Evolutionary conservation across 2,113 vertebrate species (phyloP), one percentile per base, ranked within the genome.

Genomic region (Oryzias melastigma): DNA sequence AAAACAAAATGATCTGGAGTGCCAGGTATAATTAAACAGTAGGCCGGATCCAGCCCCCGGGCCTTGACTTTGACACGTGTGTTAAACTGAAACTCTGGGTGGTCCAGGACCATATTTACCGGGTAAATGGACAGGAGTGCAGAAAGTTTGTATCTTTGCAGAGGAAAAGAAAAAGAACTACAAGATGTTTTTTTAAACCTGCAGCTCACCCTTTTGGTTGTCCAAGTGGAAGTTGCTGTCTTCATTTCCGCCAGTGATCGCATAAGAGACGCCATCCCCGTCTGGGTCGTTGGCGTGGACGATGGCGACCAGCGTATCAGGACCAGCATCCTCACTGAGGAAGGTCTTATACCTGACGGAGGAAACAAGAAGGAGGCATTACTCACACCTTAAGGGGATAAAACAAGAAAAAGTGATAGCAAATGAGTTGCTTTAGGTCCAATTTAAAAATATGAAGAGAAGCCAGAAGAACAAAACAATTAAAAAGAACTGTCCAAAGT

Each of bases 161-260:
- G 18, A 24, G 8, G 20, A 49, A 18, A 27, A 49, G 22, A 22
- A 22, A 22, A 22, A 22, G 22, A 22, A 22, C 22, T 22, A 22
- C 4, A 19, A 14, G 24, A 16, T n/a, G n/a, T 51, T 17, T 25
- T 14, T 62, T 42, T 35, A 14, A 44, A 46, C 5, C 4, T 18
- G 13, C 55, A 20, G 14, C 82, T 64, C 75, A 95, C 95, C 94
- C 85, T 94, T 96, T 63, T 95, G 93, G 70, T 91, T 93, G 84
- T 96, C 94, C 62, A 96, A 41, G 46, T 94, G 91, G 75, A 96
- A 96, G 83, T 94, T 95, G 62, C 94, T 94, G 71, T 95, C 94
- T 83, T 95, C 93, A 7, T 95, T 95, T 35, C 94, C 94, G 5
- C 93, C 94, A 1, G 91, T 91, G 83, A 96, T 94, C 42, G 93